Conservation (phyloP, 2,797 vertebrate species). For the Cygnus olor region DNA sequence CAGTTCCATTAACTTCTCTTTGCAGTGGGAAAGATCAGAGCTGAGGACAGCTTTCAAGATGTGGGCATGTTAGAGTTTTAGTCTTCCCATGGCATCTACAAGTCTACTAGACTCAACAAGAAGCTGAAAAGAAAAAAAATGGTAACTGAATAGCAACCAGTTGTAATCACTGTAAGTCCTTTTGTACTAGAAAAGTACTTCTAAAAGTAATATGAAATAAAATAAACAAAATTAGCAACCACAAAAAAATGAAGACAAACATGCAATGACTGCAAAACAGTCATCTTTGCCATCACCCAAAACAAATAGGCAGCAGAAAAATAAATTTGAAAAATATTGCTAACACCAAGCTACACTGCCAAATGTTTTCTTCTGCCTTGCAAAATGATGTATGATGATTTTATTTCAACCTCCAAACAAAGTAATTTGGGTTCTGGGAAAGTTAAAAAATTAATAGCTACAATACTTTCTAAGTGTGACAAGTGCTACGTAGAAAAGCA, state of each 20-base stretch:
- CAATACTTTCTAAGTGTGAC: background rate
- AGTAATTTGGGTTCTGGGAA: background rate
- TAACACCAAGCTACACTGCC: background rate
- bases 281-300: background rate
- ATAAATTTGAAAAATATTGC: background rate
- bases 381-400: background rate
- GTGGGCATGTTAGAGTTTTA: background rate
- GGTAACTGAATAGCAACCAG: background rate
- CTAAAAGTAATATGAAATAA: background rate
- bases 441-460: background rate
- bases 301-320: background rate
- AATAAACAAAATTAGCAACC: background rate
- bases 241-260: background rate
- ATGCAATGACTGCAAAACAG: background rate
- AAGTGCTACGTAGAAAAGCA: conserved; percentile 12
- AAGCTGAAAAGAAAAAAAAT: background rate
- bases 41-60: background rate
- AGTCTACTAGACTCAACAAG: background rate
- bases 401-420: conserved; percentile 17
- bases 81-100: background rate
- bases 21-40: background rate
- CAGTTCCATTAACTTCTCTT: background rate
- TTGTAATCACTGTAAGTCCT: background rate
- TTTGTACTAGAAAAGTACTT: background rate
- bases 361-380: conserved; percentile 1